Evolutionary conservation across 2,888 invertebrate species (phyloP), one percentile per base, ranked within the genome.

Genomic region (Hypercompe scribonia): DNA sequence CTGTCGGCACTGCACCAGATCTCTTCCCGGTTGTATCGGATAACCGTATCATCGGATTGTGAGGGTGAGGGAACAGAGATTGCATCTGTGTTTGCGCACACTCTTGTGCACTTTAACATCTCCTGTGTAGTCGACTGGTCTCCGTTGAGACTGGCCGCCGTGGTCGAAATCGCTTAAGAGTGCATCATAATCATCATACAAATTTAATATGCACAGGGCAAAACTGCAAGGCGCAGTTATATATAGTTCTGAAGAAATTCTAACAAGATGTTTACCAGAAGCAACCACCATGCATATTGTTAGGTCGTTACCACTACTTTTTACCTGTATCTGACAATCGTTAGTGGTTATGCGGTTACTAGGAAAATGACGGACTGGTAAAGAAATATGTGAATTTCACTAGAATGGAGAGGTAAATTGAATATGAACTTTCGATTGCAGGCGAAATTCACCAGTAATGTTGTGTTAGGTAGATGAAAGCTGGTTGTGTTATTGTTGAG

Each of bases 391-490:
- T 84, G 85, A 89, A 89, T 91, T 89, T 90, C 88, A 83, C 89
- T 81, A 82, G 77, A 82, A 78, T 82, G 78, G 75, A 84, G 84
- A 86, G 84, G 87, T 86, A 89, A 91, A 92, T 92, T 92, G 90
- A 90, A 92, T 91, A 89, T 89, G 89, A 89, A 90, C 90, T 91
- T 90, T 92, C 91, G 84, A 89, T 90, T 88, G 85, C 76, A 86
- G 50, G 89, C 86, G 87, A 87, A 90, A 86, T 87, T 86, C 81
- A 79, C 83, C 72, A 73, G 85, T 88, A 87, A 87, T 88, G 80
- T 80, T 73, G 79, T 82, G 83, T 79, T 84, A 85, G 89, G 89
- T 89, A 90, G 87, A 77, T 73, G 69, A 69, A 69, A 69, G 69
- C 63, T 63, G 74, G 33, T 31, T 69, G 80, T 82, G 80, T 82